These are phyloP conservation scores for Apostichopus californicus DNA, from an alignment of 35 echinoderm and acorn worm species.

Conservation along the genomic window DNA sequence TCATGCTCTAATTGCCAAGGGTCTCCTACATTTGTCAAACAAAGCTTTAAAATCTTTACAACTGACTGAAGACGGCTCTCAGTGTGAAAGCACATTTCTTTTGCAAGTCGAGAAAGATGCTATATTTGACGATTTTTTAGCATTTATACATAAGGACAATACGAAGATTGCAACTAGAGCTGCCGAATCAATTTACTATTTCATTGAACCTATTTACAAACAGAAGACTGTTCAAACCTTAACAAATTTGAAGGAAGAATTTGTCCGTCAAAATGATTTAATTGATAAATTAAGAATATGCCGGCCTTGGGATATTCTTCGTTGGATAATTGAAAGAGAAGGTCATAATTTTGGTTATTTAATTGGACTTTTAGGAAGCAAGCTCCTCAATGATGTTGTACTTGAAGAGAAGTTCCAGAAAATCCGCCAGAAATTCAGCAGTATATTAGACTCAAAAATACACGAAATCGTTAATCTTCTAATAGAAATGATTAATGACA, in stretches of 20 bases:
- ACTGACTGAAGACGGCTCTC: not conserved
- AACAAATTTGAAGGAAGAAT: not conserved
- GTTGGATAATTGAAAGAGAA: not conserved
- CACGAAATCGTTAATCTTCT: not conserved
- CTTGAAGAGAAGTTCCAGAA: not conserved
- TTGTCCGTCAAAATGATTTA: not conserved
- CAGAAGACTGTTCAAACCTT: not conserved
- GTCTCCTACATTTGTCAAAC: slow-evolving; percentile 22
- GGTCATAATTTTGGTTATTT: too few relatives aligned
- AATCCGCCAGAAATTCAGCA: not conserved
- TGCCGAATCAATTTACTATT: slow-evolving; percentile 9
- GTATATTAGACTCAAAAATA: not conserved
- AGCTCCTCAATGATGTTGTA: not conserved
- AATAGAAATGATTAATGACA: not conserved
- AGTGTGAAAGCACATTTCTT: not conserved
- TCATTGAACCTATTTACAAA: not conserved
- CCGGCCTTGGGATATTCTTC: not conserved
- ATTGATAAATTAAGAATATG: not conserved
- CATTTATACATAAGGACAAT: not conserved
- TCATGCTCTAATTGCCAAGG: not conserved
- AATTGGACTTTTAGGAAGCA: too few relatives aligned
- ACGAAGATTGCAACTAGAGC: not conserved
- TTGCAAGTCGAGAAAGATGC: not conserved
- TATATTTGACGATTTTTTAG: not conserved
- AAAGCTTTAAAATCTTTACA: not conserved